Conservation (phyloP, 1,140 invertebrate species). For the Ceratosolen solmsi region DNA sequence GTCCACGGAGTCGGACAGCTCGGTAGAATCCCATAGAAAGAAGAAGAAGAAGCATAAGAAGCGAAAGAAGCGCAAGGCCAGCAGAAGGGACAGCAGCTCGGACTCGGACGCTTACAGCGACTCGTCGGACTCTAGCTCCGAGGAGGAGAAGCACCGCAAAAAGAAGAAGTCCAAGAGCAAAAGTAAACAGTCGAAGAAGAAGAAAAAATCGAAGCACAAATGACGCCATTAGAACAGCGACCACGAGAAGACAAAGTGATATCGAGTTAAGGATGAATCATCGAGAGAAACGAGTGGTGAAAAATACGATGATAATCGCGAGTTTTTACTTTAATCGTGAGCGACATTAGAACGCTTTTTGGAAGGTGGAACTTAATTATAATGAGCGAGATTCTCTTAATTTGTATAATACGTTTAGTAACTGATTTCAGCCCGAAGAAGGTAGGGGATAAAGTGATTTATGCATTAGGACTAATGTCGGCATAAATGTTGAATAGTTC, state of each 20-base stretch:
- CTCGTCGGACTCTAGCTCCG: conserved; percentile 70
- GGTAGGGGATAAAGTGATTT: conserved; percentile 25
- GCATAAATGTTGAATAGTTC: conserved; percentile 18
- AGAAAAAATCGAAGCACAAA: conserved; percentile 75
- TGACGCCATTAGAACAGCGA: conserved; percentile 57
- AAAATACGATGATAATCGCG: conserved; percentile 15
- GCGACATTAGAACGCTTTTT: conserved; percentile 31
- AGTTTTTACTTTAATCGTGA: conserved; percentile 32
- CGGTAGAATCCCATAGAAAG: conserved; percentile 70
- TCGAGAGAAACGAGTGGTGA: conserved; percentile 10
- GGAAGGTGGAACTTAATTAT: not conserved
- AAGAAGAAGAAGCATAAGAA: conserved; percentile 70
- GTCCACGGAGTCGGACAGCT: conserved; percentile 65
- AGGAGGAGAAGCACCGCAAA: conserved; percentile 73
- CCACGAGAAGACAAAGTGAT: conserved; percentile 1
- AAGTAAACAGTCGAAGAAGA: conserved; percentile 72
- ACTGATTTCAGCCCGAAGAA: conserved; percentile 11
- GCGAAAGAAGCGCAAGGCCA: conserved; percentile 67
- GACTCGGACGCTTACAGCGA: conserved; percentile 69
- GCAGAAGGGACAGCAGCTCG: conserved; percentile 64
- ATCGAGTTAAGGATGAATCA: not conserved
- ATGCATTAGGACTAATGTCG: conserved; percentile 10
- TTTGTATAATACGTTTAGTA: conserved; percentile 41
- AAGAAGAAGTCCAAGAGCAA: conserved; percentile 72
- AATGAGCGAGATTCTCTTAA: conserved; percentile 25